Evolutionary conservation across 2,888 invertebrate species (phyloP), one percentile per base, ranked within the genome.

Genomic region (Pycnomerus fuliginosus): DNA sequence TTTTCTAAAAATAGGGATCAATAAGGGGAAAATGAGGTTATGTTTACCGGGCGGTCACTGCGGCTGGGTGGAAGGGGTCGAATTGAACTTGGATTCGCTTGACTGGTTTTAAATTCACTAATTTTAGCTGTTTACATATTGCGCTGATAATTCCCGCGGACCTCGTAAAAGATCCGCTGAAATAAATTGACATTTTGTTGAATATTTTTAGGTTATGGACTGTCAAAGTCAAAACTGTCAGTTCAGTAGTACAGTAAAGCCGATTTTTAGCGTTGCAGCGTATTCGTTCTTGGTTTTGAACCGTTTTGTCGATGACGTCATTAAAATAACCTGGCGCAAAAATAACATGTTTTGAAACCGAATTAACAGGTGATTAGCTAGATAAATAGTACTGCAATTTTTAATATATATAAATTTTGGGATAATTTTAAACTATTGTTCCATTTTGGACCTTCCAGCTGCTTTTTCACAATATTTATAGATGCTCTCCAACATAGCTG

Each of bases 11-110:
- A 64, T 67, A 63, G 55, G 53, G 55, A 64, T 65, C 62, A 55
- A 65, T 59, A 60, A 34, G 33, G 37, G 3, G 32, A 38, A 47
- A 45, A 48, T 49, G 30, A 56, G 58, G 61, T 64, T 63, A 55
- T 50, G 44, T 52, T 46, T 67, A 79, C 79, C 78, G 76, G 48
- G 77, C 76, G 31, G 75, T 78, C 48, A 73, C 75, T 42, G 84
- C 83, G 71, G 84, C 83, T 58, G 82, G 77, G 58, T 82, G 79
- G 70, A 92, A 92, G 2, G 93, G 92, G 74, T 93, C 92, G 65
- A 92, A 91, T 71, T 84, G 82, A 35, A 90, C 80, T 35, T 81
- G 80, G 45, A 93, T 80, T 70, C 81, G 80, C 61, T 85, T 85
- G 0, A 88, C 85, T 27, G 88, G 88, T 68, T 87, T 87, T 44